Conservation (phyloP, 1,140 invertebrate species). For the Latrodectus geometricus region DNA sequence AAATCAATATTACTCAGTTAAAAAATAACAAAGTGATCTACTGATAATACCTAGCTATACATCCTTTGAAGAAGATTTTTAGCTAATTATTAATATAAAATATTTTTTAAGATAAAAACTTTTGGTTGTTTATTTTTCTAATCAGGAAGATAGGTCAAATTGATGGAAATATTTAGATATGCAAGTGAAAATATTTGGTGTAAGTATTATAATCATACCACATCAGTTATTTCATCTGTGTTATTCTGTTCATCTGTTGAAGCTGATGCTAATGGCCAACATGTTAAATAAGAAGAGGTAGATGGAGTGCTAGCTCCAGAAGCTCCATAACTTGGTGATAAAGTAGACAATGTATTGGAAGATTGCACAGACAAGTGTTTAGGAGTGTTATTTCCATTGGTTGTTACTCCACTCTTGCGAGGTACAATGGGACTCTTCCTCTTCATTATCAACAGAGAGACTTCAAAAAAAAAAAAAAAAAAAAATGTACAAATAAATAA, state of each 20-base stretch:
- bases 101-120: no score
- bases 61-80: no score
- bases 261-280: constrained; percentile 29
- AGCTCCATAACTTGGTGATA: constrained; percentile 46
- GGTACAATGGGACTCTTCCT: constrained; percentile 55
- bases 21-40: no score
- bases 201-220: constrained; percentile 1
- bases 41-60: no score
- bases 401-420: constrained; percentile 40
- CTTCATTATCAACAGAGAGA: constrained; percentile 30
- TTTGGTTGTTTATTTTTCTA: no score
- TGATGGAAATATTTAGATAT: not conserved
- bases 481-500: not conserved
- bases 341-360: constrained; percentile 32
- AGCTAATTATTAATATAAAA: no score
- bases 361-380: constrained; percentile 48
- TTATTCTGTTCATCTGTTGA: constrained; percentile 28
- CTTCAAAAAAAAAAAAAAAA: constrained; percentile 1
- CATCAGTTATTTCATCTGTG: constrained; percentile 25
- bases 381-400: constrained; percentile 51
- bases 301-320: constrained; percentile 46
- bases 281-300: constrained; percentile 38
- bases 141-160: not conserved
- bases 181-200: no score
- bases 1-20: no score